These are phyloP conservation scores for Cichlasoma orientale DNA, from an alignment of 2,797 vertebrate genomes.

Conservation along the genomic window DNA sequence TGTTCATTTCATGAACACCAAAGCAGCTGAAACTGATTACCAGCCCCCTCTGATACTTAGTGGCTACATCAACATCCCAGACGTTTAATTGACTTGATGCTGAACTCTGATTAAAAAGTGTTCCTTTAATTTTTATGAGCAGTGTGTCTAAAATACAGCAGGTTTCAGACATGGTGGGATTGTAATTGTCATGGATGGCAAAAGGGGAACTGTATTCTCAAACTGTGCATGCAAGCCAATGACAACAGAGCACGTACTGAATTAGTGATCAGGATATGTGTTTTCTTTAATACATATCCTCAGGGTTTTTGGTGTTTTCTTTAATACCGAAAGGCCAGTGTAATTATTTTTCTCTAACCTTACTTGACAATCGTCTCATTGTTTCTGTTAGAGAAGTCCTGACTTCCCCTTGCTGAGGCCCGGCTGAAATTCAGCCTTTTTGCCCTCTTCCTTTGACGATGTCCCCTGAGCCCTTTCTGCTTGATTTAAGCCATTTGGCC, in stretches of 20 bases:
- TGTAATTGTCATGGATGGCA: constrained; percentile 1
- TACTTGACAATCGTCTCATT: constrained; percentile 44
- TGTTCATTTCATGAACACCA: too few relatives aligned
- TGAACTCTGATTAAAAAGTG: too few relatives aligned
- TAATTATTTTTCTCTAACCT: constrained; percentile 56
- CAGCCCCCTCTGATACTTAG: too few relatives aligned
- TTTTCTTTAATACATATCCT: constrained; percentile 17
- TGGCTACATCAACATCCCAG: too few relatives aligned
- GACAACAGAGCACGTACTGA: constrained; percentile 4
- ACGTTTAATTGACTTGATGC: too few relatives aligned
- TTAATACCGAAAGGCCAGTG: constrained; percentile 29
- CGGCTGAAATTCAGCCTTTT: constrained; percentile 48
- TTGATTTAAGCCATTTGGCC: constrained; percentile 76
- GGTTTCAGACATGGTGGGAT: background rate
- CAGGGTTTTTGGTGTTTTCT: too few relatives aligned
- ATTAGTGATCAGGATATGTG: constrained; percentile 25
- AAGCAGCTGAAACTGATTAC: too few relatives aligned
- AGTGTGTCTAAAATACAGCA: background rate
- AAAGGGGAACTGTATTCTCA: constrained; percentile 6
- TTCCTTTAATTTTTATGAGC: too few relatives aligned
- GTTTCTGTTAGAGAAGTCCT: constrained; percentile 57
- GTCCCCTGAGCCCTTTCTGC: constrained; percentile 61
- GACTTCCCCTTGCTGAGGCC: constrained; percentile 48
- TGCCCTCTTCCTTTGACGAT: constrained; percentile 56
- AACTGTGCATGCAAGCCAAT: constrained; percentile 5